Base-by-base conservation (phyloP, 2,888 invertebrate genomes). In the Cosmorhoe ocellata region DNA sequence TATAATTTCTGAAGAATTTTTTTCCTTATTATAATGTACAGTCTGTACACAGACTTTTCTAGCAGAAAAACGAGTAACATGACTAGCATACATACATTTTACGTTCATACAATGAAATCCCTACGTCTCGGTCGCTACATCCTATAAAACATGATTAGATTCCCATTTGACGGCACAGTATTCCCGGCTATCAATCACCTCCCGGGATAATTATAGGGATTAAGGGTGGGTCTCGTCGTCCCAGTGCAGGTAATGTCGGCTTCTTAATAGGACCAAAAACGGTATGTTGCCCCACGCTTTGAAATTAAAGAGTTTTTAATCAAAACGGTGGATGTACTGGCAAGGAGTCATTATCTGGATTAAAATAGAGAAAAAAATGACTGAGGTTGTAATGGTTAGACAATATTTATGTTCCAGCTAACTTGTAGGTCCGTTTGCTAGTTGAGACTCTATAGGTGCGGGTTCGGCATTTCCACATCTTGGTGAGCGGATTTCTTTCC, bases 141-240 rank as follows among this genome's bases (percentile, higher is more conserved):
- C 51, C 27, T 49, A 44, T 47, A 81, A 85, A 83, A 81, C 69
- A 56, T 79, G 77, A 88, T 86, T 84, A 84, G 86, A 81, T 71
- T 74, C 76, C 79, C 79, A 84, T 88, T 82, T 74, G 73, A 75
- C 75, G 71, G 65, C 39, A 59, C 66, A 53, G 69, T 66, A 69
- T 71, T 69, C 70, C 67, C 59, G 70, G 76, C 85, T 81, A 88
- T 90, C 86, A 88, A 88, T 89, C 89, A 90, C 81, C 53, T 79
- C 76, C 73, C 79, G 83, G 84, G 84, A 85, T 89, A 90, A 90
- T 90, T 90, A 88, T 83, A 82, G 86, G 86, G 86, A 87, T 87
- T 84, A 86, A 71, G 75, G 77, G 74, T 70, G 74, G 71, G 64
- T 63, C 67, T 62, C 45, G 33, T 37, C 48, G 22, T 39, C 42